Evolutionary conservation across 2,113 vertebrate species (phyloP).

Genomic region (Gavialis gangeticus): DNA sequence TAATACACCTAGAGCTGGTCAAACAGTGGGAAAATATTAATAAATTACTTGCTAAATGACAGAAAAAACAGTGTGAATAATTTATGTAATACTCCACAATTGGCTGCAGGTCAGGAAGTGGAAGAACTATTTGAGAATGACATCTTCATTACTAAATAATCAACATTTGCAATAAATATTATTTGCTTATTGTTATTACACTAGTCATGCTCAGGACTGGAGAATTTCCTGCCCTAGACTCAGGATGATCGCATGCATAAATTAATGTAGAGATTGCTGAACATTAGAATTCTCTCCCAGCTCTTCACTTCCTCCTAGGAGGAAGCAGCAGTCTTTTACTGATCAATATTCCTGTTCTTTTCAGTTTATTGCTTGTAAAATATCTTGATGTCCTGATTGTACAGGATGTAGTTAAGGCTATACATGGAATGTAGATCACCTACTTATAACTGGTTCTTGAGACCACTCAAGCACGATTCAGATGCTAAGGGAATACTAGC

Average conservation of each 20-base stretch:
- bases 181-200: background rate
- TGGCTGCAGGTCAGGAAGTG: background rate
- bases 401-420: background rate
- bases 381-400: background rate
- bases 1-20: background rate
- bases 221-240: background rate
- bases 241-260: background rate
- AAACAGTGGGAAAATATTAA: background rate
- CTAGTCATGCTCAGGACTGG: background rate
- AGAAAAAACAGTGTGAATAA: background rate
- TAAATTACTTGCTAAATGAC: background rate
- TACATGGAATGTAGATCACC: background rate
- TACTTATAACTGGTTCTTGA: slow-evolving; percentile 17
- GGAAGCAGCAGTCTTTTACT: background rate
- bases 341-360: background rate
- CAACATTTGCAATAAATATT: background rate
- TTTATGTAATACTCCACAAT: background rate
- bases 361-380: background rate
- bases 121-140: background rate
- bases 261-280: background rate
- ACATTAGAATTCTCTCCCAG: rapidly evolving
- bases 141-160: background rate
- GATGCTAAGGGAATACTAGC: rapidly evolving
- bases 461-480: background rate
- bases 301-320: background rate